Evolutionary conservation across 2,888 invertebrate genomes (phyloP).

Genomic region (Harpagoxenus sublaevis): DNA sequence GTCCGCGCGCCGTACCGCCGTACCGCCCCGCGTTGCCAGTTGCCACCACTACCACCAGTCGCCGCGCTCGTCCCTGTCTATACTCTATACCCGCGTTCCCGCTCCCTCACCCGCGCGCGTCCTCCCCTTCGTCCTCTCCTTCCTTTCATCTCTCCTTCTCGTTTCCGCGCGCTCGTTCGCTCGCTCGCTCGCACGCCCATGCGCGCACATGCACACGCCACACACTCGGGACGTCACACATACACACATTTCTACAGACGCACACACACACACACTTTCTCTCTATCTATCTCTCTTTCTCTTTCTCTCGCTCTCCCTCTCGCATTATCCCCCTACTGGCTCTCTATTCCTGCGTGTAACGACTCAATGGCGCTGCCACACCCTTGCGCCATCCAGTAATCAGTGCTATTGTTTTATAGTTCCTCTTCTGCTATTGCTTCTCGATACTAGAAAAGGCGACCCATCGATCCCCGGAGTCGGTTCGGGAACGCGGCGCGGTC

Average conservation of each 20-base stretch:
- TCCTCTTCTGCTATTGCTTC: constrained; percentile 76
- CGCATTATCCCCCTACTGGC: constrained; percentile 77
- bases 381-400: constrained; percentile 85
- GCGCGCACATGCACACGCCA: background rate
- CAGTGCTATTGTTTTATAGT: constrained; percentile 85
- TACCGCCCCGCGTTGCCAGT: constrained; percentile 73
- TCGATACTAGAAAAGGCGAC: constrained; percentile 61
- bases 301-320: constrained; percentile 43
- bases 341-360: constrained; percentile 84
- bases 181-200: constrained; percentile 27
- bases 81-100: constrained; percentile 34
- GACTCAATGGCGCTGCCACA: constrained; percentile 86
- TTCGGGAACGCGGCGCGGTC: constrained; percentile 56
- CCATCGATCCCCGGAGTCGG: constrained; percentile 64
- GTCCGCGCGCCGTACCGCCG: constrained; percentile 73
- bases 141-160: constrained; percentile 49
- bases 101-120: constrained; percentile 56
- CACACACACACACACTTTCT: constrained; percentile 9
- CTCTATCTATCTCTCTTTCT: constrained; percentile 43
- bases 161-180: background rate
- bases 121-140: constrained; percentile 42
- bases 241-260: background rate
- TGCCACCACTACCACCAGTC: constrained; percentile 73
- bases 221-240: background rate
- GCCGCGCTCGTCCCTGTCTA: constrained; percentile 21